Evolutionary conservation across 2,797 vertebrate species (phyloP).

Genomic region (Micropoecilia bifurca): DNA sequence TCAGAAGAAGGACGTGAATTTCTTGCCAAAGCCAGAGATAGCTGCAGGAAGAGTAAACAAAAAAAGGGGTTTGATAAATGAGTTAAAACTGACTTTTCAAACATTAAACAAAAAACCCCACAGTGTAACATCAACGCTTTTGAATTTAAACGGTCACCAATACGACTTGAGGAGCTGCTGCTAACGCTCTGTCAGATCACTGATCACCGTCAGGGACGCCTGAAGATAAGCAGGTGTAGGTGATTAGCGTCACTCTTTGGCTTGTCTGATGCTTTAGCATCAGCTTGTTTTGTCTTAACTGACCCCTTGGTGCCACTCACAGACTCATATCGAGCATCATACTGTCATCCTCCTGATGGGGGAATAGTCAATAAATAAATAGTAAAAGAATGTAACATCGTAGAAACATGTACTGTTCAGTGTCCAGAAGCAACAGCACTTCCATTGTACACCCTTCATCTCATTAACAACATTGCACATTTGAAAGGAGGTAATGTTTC

Average conservation of each 20-base stretch:
- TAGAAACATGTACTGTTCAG: neutral
- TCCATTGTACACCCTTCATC: neutral
- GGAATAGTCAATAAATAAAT: neutral
- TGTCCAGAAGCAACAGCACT: neutral
- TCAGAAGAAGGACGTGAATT: constrained; percentile 99
- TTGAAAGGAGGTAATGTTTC: neutral
- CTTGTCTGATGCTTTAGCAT: neutral
- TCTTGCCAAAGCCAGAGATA: constrained; percentile 97
- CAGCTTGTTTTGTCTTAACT: neutral
- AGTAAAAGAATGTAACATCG: neutral
- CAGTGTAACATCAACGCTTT: neutral
- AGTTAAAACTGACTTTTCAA: neutral
- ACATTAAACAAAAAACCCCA: neutral
- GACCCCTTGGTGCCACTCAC: neutral
- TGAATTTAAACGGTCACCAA: neutral
- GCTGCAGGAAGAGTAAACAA: constrained; percentile 74
- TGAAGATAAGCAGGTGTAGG: neutral
- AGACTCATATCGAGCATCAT: neutral
- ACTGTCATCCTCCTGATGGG: neutral
- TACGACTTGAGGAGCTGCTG: neutral
- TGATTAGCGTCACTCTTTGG: neutral
- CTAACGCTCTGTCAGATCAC: neutral
- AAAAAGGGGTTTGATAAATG: neutral
- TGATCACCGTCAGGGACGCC: neutral
- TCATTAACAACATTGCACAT: neutral